Conservation (phyloP, 2,113 vertebrate species). For the Anolis carolinensis region DNA sequence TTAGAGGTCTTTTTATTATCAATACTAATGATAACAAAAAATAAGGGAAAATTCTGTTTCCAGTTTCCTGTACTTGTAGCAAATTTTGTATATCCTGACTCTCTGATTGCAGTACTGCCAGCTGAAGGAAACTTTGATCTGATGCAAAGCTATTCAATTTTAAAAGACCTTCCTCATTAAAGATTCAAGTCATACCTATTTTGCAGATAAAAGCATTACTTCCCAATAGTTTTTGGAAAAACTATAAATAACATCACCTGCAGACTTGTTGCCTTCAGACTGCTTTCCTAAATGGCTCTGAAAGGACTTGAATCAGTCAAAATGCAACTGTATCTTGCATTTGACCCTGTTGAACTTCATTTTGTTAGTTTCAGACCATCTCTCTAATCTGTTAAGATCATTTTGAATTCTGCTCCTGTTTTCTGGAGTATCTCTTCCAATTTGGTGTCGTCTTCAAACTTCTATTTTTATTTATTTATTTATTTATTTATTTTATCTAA, state of each 20-base stretch:
- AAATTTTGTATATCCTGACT: not conserved
- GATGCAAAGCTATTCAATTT: not conserved
- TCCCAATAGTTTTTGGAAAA: not conserved
- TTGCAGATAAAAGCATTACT: not conserved
- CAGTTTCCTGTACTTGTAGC: slow-evolving; percentile 30
- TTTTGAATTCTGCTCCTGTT: too few species aligned
- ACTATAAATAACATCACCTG: not conserved
- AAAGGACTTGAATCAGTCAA: not conserved
- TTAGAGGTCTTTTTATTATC: not conserved
- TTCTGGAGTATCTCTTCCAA: too few species aligned
- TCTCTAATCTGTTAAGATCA: too few species aligned
- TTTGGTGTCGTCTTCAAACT: too few species aligned
- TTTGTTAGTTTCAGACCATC: too few species aligned
- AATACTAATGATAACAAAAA: slow-evolving; percentile 14
- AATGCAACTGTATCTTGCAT: too few species aligned
- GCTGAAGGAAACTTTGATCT: not conserved
- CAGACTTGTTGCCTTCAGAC: not conserved
- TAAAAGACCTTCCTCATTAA: too few species aligned
- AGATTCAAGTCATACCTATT: not conserved
- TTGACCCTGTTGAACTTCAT: too few species aligned
- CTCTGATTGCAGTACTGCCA: not conserved
- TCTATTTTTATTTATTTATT: too few species aligned
- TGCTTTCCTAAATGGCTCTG: not conserved
- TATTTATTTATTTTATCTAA: too few species aligned
- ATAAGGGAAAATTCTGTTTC: not conserved